Base-by-base conservation (phyloP, 2,888 invertebrate species). In the Tupiocoris notatus region DNA sequence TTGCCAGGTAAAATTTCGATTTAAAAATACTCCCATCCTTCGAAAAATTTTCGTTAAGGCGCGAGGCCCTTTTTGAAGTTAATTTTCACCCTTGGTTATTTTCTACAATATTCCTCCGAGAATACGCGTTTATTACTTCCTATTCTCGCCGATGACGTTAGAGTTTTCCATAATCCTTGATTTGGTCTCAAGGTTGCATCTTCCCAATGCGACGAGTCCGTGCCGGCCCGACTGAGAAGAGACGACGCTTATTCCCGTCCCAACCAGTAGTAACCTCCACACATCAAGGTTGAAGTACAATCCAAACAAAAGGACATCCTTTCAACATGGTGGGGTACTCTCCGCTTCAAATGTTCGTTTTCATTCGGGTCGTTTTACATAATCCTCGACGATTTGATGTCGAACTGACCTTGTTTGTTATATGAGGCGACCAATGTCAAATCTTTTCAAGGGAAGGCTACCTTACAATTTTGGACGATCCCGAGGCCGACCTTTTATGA, bases 1-100 rank as follows among this genome's bases (percentile, higher is more conserved):
- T 88, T 85, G 88, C 88, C 84, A 88, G 88, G 88, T 89, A 86
- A 86, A 63, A 23, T 20, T 21, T 56, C 64, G 24, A 18, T 57
- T 63, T 64, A n/a, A n/a, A n/a, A n/a, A n/a, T n/a, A n/a, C n/a
- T n/a, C n/a, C n/a, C n/a, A n/a, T n/a, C n/a, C n/a, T n/a, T n/a
- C n/a, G n/a, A n/a, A n/a, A n/a, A n/a, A n/a, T n/a, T n/a, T n/a
- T n/a, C n/a, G n/a, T n/a, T n/a, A n/a, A n/a, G n/a, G n/a, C n/a
- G n/a, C n/a, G n/a, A n/a, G n/a, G n/a, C n/a, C n/a, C n/a, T n/a
- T n/a, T n/a, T n/a, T n/a, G n/a, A n/a, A n/a, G n/a, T n/a, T n/a
- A n/a, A n/a, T n/a, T n/a, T n/a, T n/a, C n/a, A n/a, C n/a, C n/a
- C n/a, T n/a, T n/a, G n/a, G n/a, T n/a, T 17, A 59, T 59, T 59